phyloP scores from a whole-genome alignment of 92 coral and sea anemone genomes.

The Bergia puertoricense region DNA sequence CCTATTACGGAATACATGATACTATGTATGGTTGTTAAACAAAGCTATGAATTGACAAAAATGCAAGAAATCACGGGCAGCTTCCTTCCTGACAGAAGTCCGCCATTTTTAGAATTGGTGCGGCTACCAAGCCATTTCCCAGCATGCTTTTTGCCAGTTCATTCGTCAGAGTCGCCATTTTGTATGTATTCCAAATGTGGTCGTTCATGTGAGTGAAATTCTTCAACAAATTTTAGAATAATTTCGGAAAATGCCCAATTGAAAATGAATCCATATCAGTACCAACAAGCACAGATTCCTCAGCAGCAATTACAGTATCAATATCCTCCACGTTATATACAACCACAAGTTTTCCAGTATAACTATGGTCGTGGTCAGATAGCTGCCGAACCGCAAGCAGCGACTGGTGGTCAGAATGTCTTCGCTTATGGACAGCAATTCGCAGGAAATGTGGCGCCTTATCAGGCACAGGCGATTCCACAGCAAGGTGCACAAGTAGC shows the following conservation, averaged over 20 bases:
- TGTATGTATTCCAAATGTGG: background rate
- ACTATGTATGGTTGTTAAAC: background rate
- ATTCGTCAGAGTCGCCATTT: slow-evolving; percentile 37
- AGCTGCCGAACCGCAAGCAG: slow-evolving; percentile 42
- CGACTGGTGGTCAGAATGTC: background rate
- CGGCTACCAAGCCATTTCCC: slow-evolving; percentile 39
- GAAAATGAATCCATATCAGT: slow-evolving; percentile 84
- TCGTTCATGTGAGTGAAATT: background rate
- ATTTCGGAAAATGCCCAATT: background rate
- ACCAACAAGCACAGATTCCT: slow-evolving; percentile 80
- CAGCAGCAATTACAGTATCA: slow-evolving; percentile 79
- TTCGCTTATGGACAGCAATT: slow-evolving; percentile 37
- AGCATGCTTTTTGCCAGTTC: slow-evolving; percentile 33
- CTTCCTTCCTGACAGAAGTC: background rate
- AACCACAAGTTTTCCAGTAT: slow-evolving; percentile 61
- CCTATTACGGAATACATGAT: background rate
- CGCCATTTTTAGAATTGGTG: background rate
- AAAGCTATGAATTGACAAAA: background rate
- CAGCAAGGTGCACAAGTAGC: slow-evolving; percentile 48
- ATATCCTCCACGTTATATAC: slow-evolving; percentile 64
- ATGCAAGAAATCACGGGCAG: background rate
- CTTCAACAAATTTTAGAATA: slow-evolving; percentile 18
- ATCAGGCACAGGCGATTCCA: slow-evolving; percentile 47
- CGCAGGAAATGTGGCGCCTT: slow-evolving; percentile 25
- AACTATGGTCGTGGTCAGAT: slow-evolving; percentile 62